A percentile compares a stretch with the other conserved stretches of the same genome.
Conservation (phyloP, 2,888 invertebrate species). For the Nemotelus pantherinus region DNA sequence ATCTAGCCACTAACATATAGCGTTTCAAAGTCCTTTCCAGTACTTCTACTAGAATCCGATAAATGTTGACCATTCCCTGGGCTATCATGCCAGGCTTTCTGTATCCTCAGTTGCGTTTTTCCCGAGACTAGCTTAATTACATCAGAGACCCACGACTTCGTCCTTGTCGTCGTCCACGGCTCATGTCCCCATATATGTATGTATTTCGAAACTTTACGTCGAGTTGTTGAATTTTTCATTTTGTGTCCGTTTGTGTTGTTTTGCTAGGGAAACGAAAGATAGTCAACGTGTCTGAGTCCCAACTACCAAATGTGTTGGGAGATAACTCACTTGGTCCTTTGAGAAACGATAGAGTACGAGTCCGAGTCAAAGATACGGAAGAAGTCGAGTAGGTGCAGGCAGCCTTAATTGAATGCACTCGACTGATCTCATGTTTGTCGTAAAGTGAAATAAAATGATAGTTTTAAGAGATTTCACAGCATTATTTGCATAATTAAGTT, state of each 20-base stretch:
- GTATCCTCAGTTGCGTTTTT: not conserved
- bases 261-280: not conserved
- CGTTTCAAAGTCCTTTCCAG: too few species aligned
- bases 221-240: slow-evolving; percentile 5
- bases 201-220: not conserved
- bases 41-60: too few species aligned
- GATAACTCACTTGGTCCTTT: not conserved
- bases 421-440: slow-evolving; percentile 12
- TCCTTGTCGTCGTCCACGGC: not conserved
- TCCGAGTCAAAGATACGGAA: not conserved
- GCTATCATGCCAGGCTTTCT: too few species aligned
- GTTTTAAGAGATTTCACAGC: slow-evolving; percentile 15
- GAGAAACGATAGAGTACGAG: not conserved
- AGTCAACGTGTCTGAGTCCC: too few species aligned
- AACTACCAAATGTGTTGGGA: too few species aligned
- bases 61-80: too few species aligned
- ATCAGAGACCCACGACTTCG: not conserved
- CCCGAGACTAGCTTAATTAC: slow-evolving; percentile 1
- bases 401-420: slow-evolving; percentile 22
- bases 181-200: not conserved
- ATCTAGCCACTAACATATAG: too few species aligned
- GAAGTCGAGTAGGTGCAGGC: not conserved
- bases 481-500: slow-evolving; percentile 23
- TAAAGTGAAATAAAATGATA: slow-evolving; percentile 24
- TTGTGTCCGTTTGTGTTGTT: not conserved